These are phyloP conservation scores for Sitophilus oryzae DNA, from an alignment of 1,140 invertebrate genomes.

Conservation along the genomic window DNA sequence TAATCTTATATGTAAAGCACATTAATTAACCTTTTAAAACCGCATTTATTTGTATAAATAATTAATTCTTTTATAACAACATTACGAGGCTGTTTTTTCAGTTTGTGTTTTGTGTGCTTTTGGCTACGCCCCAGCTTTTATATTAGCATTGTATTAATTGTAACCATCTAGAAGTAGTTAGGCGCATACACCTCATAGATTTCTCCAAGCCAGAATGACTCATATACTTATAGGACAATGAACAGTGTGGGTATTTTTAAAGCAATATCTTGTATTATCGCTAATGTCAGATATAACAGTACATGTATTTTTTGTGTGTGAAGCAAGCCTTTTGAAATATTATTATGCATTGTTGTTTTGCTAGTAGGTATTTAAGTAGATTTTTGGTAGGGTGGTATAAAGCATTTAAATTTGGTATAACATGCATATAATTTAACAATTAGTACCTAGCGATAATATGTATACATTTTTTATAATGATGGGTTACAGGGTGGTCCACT, in stretches of 20 bases:
- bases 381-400: no score
- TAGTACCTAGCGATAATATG: no score
- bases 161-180: background rate
- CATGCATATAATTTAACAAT: no score
- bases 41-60: no score
- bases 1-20: no score
- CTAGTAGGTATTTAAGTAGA: background rate
- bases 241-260: constrained; percentile 35
- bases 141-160: background rate
- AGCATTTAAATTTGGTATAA: no score
- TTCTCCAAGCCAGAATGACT: constrained; percentile 8
- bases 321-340: background rate
- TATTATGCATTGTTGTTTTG: background rate
- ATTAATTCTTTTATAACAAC: no score
- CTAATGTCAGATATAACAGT: constrained; percentile 5
- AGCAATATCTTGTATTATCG: constrained; percentile 13
- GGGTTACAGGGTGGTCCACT: no score
- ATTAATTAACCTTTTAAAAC: no score
- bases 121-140: background rate
- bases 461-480: no score
- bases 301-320: constrained; percentile 7
- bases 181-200: constrained; percentile 6
- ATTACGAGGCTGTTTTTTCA: no score
- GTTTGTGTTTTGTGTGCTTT: background rate
- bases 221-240: constrained; percentile 24